A percentile compares a stretch with the other conserved stretches of the same genome.
These are phyloP conservation scores for Chrysopilus asiliformis DNA, from an alignment of 2,888 invertebrate species.

Conservation along the genomic window DNA sequence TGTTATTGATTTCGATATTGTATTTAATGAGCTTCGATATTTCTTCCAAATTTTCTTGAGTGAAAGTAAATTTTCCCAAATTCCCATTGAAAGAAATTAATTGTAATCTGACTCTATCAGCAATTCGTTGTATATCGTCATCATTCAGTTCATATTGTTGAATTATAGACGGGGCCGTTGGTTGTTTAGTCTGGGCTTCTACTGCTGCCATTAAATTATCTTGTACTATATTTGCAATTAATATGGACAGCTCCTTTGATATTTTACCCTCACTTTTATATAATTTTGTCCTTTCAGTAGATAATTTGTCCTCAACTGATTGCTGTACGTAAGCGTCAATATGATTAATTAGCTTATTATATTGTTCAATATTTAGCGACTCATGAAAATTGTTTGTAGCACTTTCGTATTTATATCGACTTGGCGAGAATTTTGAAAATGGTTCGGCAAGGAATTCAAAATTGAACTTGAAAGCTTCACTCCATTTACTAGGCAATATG, in stretches of 20 bases:
- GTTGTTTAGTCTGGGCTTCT: not conserved
- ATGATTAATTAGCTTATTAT: conserved; percentile 30
- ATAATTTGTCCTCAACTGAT: conserved; percentile 26
- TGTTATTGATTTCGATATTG: conserved; percentile 22
- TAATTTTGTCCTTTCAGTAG: conserved; percentile 17
- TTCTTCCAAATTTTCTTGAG: conserved; percentile 29
- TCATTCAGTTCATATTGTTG: conserved; percentile 19
- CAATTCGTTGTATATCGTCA: conserved; percentile 25
- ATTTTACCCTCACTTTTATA: conserved; percentile 12
- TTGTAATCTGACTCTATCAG: conserved; percentile 22
- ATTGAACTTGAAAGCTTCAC: conserved; percentile 10
- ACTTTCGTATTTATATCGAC: conserved; percentile 11
- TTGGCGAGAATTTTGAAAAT: conserved; percentile 2
- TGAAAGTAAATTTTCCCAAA: conserved; percentile 21
- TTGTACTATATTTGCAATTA: conserved; percentile 26
- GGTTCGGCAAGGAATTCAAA: conserved; percentile 1
- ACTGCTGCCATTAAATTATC: conserved; percentile 21
- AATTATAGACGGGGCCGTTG: conserved; percentile 1
- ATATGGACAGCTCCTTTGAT: conserved; percentile 22
- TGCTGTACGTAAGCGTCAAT: conserved; percentile 32
- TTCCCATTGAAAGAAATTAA: conserved; percentile 14
- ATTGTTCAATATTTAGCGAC: conserved; percentile 28
- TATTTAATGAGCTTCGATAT: conserved; percentile 28
- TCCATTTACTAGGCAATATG: conserved; percentile 16
- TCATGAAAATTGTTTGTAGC: conserved; percentile 20